Base-by-base conservation (phyloP, 2,888 invertebrate genomes). In the Nebria brevicollis region DNA sequence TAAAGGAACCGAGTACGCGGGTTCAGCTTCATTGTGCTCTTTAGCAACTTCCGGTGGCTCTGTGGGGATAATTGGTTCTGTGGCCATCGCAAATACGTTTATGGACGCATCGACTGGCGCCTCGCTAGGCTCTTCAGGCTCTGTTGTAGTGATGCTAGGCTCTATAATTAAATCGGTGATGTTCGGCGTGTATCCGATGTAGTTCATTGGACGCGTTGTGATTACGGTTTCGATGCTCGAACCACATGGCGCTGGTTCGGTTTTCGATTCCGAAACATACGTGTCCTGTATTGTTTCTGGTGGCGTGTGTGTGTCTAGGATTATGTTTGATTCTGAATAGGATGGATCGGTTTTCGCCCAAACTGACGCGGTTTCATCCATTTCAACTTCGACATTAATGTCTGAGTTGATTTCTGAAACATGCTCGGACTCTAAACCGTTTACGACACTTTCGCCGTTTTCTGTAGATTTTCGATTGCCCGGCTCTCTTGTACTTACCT, bases 401-500 rank as follows among this genome's bases (percentile, higher is more conserved):
- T 92, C 91, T 2, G 89, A 85, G 85, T 90, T 90, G 8, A 90
- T 90, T 26, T 88, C 87, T 0, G 90, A 86, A 87, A 86, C 77
- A 84, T 89, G 86, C 89, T 93, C 85, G 88, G 91, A 89, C 90
- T 93, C 93, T 7, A 93, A 90, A 10, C 93, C 93, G 85, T 93
- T 93, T 1, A 93, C 90, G 82, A 91, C 89, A 7, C 92, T 91
- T 83, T 94, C 94, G 0, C 93, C 93, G 87, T 94, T 94, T 87
- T 94, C 93, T 13, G 92, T 91, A 83, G 93, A 94, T 13, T 92
- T 89, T 73, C 92, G 91, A 84, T 91, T 93, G 13, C 94, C 94
- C 1, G 94, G 94, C 86, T 93, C 94, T 84, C 91, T 92, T 54
- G 94, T 94, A 87, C 94, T 94, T 10, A 97, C 97, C 82, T 97